phyloP scores from a whole-genome alignment of 2,888 invertebrate species.

The Cephus rjabovi region DNA sequence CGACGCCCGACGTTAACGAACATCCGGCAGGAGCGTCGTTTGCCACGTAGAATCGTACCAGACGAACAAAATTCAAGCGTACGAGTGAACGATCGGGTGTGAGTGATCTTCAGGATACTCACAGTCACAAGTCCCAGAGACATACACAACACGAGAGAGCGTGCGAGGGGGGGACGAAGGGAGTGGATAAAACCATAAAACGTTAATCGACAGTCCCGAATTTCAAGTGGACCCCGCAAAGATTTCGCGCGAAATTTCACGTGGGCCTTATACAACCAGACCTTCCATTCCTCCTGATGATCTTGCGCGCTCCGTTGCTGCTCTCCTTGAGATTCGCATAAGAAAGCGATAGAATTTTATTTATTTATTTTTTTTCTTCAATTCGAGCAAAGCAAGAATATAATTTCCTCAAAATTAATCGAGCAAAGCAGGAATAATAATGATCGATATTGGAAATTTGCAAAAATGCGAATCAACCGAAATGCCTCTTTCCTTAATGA shows the following conservation, averaged over 20 bases:
- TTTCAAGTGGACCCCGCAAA: background rate
- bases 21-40: background rate
- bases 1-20: background rate
- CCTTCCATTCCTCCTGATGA: background rate
- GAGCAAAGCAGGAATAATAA: background rate
- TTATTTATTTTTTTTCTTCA: background rate
- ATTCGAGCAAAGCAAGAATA: background rate
- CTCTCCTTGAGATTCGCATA: background rate
- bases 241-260: conserved; percentile 5
- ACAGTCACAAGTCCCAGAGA: background rate
- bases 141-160: background rate
- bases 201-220: background rate
- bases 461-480: background rate
- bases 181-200: background rate
- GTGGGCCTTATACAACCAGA: conserved; percentile 13
- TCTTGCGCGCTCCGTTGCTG: background rate
- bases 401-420: too few species aligned
- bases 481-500: background rate
- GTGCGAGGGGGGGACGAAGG: background rate
- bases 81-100: background rate
- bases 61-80: background rate
- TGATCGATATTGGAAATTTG: background rate
- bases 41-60: background rate
- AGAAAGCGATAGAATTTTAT: background rate
- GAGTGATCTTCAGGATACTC: background rate